Base-by-base conservation (phyloP, 2,888 invertebrate species). In the Biston stratarius region DNA sequence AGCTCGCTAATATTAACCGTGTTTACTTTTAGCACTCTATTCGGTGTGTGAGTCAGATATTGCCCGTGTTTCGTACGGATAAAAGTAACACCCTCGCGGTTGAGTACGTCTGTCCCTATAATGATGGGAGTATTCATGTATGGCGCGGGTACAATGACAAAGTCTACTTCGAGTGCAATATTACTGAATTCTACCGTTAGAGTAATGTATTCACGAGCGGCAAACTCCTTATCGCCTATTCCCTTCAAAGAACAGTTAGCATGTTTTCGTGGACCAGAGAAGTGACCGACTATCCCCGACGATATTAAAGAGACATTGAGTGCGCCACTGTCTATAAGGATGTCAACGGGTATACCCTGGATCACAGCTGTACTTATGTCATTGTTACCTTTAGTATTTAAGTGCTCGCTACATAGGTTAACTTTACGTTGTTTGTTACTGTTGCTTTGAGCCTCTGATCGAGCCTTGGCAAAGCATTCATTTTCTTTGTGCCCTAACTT, bases 81-180 rank as follows among this genome's bases (percentile, higher is more conserved):
- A n/a, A 57, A 69, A 0, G 48, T 5, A 1, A 42, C 42, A 9
- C 42, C 42, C 1, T 42, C 42, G 11, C 42, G 6, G 5, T 42
- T 42, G 1, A 42, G 11, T 0, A 74, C 74, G 49, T 77, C 77
- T 0, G 77, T 77, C 8, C 77, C 78, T 0, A 77, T 38, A 7
- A 77, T 10, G 0, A 42, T 5, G 0, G 42, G 42, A 5, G 42
- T 11, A 10, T 42, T 42, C 10, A 42, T 10, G 11, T 11, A 42
- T 11, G 0, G 1, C 0, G 6, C 9, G 0, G 10, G 0, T 1
- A 42, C 42, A 1, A 11, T 72, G 42, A 60, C 6, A 8, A 79
- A 69, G 52, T 79, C 76, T 1, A 73, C 70, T 58, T 77, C 79
- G 2, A 77, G 51, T 0, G 71, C 24, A 0, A 76, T 69, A 0